Percentiles rank a stretch among this genome's conserved stretches.
These are phyloP conservation scores for Aurelia sp. DNA, from an alignment of 30 jellyfish, hydroid and myxozoan species.

Conservation along the genomic window DNA sequence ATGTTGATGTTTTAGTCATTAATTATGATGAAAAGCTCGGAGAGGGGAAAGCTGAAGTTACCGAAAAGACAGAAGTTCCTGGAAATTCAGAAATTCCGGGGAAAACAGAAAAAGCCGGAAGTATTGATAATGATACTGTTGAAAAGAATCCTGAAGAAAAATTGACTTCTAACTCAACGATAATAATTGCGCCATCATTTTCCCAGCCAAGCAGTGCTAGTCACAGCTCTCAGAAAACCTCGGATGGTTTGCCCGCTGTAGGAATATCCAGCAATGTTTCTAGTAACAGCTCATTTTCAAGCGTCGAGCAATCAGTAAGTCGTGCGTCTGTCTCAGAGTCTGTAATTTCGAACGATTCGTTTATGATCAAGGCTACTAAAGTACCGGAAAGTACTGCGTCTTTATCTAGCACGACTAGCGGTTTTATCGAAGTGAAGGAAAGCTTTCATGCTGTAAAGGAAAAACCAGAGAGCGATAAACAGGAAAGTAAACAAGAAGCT, in stretches of 20 bases:
- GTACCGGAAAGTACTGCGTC: neutral
- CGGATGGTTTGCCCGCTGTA: constrained; percentile 8
- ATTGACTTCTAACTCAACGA: neutral
- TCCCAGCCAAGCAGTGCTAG: constrained; percentile 55
- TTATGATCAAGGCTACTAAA: constrained; percentile 25
- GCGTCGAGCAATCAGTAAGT: constrained; percentile 1
- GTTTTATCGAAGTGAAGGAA: neutral
- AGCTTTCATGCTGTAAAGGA: constrained; percentile 9
- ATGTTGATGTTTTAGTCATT: constrained; percentile 59
- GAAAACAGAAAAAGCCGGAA: neutral
- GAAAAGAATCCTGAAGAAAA: neutral
- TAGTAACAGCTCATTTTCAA: constrained; percentile 12
- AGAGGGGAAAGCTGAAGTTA: constrained; percentile 69
- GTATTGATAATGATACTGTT: neutral
- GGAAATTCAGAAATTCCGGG: neutral
- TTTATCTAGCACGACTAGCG: neutral
- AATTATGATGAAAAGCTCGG: constrained; percentile 47
- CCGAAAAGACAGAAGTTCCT: constrained; percentile 7
- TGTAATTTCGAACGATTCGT: neutral
- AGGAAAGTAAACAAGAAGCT: neutral
- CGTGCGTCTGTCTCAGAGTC: constrained; percentile 55
- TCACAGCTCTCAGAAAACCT: constrained; percentile 44
- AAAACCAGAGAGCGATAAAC: constrained; percentile 3
- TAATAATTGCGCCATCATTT: constrained; percentile 47
- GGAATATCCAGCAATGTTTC: neutral